These are phyloP conservation scores for Drosophila triauraria DNA, from an alignment of 1,140 invertebrate species.

Conservation along the genomic window DNA sequence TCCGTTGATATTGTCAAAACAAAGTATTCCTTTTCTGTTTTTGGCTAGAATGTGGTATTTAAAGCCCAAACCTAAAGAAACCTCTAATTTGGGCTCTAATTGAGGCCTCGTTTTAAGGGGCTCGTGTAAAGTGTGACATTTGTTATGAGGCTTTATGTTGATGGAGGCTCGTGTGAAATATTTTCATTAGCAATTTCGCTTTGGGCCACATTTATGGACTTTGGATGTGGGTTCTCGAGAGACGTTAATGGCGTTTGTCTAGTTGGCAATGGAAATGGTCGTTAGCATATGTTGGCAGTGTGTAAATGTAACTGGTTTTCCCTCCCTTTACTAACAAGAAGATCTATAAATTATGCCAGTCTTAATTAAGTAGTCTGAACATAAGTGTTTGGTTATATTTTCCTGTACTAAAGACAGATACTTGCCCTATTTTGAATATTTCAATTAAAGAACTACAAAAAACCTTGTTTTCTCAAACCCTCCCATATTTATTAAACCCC, in stretches of 20 bases:
- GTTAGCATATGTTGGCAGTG: constrained; percentile 24
- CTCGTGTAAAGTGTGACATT: constrained; percentile 32
- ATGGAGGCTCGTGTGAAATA: constrained; percentile 28
- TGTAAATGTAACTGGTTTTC: constrained; percentile 25
- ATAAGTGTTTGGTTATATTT: background rate
- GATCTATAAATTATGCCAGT: background rate
- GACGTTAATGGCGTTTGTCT: constrained; percentile 34
- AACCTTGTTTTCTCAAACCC: background rate
- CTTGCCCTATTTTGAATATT: too few species aligned
- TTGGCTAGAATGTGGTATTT: constrained; percentile 10
- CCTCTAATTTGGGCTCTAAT: constrained; percentile 22
- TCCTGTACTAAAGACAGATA: background rate
- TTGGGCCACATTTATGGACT: constrained; percentile 18
- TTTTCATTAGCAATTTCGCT: constrained; percentile 33
- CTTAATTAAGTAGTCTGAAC: background rate
- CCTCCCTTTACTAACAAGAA: background rate
- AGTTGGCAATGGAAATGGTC: constrained; percentile 16
- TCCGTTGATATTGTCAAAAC: constrained; percentile 2
- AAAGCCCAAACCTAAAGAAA: background rate
- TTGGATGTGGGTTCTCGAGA: constrained; percentile 26
- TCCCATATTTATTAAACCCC: constrained; percentile 3
- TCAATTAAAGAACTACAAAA: background rate
- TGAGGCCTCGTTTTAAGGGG: constrained; percentile 22
- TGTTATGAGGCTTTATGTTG: constrained; percentile 15
- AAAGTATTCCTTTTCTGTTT: background rate